Conservation (phyloP, 2,113 vertebrate genomes). For the Bubo bubo region DNA sequence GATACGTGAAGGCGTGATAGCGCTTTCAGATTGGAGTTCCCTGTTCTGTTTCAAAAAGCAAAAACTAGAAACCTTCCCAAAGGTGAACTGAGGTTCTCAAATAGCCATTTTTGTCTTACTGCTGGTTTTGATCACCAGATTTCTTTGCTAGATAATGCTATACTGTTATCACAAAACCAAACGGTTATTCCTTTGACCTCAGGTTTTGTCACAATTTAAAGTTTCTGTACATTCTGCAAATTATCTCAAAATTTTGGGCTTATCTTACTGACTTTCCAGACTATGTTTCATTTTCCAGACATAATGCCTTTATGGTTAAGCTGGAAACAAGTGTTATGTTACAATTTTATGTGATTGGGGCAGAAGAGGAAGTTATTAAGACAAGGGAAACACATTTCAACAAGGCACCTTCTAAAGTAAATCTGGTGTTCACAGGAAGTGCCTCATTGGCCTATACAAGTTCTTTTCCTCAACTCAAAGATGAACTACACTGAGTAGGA, state of each 20-base stretch:
- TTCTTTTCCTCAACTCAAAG: neutral
- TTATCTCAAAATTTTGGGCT: neutral
- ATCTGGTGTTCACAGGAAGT: neutral
- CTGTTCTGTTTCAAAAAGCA: neutral
- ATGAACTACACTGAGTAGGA: neutral
- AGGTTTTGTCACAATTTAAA: neutral
- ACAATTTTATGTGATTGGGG: neutral
- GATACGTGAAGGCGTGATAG: neutral
- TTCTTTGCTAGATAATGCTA: neutral
- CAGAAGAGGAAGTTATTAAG: neutral
- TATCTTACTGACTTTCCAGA: neutral
- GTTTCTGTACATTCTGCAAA: neutral
- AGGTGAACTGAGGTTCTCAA: neutral
- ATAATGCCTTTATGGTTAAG: neutral
- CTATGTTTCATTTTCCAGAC: neutral
- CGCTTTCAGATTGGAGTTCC: neutral
- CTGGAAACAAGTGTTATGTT: neutral
- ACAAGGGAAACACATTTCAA: neutral
- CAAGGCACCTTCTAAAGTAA: neutral
- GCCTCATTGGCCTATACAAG: neutral
- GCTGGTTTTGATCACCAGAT: neutral
- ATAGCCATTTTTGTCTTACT: neutral
- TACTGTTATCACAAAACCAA: neutral
- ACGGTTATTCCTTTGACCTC: neutral
- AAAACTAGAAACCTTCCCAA: neutral